A percentile compares a stretch with the other conserved stretches of the same genome.
Evolutionary conservation across 2,113 vertebrate species (phyloP).

Genomic region (Triplophysa dalaica): DNA sequence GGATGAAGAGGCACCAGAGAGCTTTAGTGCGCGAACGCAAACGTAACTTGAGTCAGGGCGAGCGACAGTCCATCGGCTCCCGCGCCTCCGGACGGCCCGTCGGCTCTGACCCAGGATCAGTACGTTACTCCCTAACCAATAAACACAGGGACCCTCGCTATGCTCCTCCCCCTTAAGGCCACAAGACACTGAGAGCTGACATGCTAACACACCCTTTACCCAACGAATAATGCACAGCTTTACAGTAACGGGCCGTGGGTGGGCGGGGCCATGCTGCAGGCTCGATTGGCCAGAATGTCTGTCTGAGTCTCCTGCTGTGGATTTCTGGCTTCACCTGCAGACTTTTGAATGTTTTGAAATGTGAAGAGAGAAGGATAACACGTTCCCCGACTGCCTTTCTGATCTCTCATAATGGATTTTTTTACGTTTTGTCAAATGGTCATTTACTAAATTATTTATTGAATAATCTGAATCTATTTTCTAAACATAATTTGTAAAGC

Average conservation of each 20-base stretch:
- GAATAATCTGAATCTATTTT: conserved; percentile 73
- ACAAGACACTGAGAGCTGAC: conserved; percentile 57
- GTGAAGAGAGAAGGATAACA: conserved; percentile 33
- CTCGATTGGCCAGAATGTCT: conserved; percentile 51
- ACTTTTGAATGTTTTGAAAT: conserved; percentile 48
- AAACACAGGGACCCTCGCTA: conserved; percentile 63
- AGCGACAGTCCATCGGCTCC: conserved; percentile 70
- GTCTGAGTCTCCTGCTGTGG: conserved; percentile 49
- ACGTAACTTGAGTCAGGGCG: conserved; percentile 89
- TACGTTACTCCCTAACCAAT: conserved; percentile 81
- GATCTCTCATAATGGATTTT: conserved; percentile 56
- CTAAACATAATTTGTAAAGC: conserved; percentile 69
- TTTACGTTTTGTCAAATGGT: conserved; percentile 60
- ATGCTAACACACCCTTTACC: conserved; percentile 58
- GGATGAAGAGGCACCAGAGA: conserved; percentile 95
- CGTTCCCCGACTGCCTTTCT: conserved; percentile 53
- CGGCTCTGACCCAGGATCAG: conserved; percentile 80
- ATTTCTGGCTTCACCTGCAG: conserved; percentile 69
- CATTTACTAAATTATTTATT: conserved; percentile 68
- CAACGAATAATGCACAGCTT: conserved; percentile 53
- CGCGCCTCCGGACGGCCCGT: conserved; percentile 43
- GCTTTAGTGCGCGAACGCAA: conserved; percentile 91
- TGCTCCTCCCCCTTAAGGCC: conserved; percentile 46
- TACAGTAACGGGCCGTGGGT: conserved; percentile 42
- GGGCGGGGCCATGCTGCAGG: conserved; percentile 37